Conservation (phyloP, 2,113 vertebrate species). For the Calyptomena viridis region DNA sequence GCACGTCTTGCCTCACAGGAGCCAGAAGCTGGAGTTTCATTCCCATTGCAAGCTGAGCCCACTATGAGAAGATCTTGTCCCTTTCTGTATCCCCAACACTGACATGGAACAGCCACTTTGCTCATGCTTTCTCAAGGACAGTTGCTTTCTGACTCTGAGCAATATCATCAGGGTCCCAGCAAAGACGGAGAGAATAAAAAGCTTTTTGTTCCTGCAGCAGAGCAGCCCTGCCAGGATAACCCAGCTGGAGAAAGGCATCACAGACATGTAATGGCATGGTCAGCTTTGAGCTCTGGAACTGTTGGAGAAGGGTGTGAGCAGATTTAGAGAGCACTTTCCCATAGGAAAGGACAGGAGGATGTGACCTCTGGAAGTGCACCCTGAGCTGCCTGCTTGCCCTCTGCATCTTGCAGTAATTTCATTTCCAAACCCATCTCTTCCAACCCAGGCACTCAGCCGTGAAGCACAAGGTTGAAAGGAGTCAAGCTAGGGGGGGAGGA, state of each 20-base stretch:
- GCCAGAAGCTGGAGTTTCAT: not conserved
- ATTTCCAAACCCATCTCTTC: conserved; percentile 5
- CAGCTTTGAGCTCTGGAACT: not conserved
- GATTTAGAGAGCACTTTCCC: conserved; percentile 59
- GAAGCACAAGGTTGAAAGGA: not conserved
- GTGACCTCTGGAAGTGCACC: conserved; percentile 35
- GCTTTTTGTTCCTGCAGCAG: not conserved
- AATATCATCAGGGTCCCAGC: not conserved
- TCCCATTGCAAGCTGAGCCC: not conserved
- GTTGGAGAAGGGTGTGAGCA: not conserved
- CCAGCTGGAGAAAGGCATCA: not conserved
- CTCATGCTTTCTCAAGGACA: not conserved
- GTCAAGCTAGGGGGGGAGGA: not conserved
- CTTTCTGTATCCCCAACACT: not conserved
- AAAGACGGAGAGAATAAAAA: not conserved
- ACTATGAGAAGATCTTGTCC: not conserved
- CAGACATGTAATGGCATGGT: not conserved
- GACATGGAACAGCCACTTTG: not conserved
- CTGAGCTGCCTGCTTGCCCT: not conserved
- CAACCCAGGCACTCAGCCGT: not conserved
- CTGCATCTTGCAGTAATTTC: not conserved
- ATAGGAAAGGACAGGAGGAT: conserved; percentile 53
- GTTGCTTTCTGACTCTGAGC: not conserved
- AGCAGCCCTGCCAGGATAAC: not conserved
- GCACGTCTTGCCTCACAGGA: not conserved